phyloP scores from a whole-genome alignment of 2,113 vertebrate species.

The Bubo bubo region DNA sequence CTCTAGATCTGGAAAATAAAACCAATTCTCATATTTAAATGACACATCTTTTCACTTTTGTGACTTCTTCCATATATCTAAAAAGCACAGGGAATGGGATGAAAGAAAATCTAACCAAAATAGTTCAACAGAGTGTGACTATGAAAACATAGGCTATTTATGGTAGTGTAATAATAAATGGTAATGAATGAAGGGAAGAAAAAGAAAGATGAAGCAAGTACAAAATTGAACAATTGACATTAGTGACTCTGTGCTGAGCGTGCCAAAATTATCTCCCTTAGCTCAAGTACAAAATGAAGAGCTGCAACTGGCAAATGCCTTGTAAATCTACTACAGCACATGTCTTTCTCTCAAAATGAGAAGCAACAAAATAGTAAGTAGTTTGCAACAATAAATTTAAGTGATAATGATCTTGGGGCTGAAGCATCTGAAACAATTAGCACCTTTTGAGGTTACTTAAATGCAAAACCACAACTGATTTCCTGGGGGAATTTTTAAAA shows the following conservation, averaged over 20 bases:
- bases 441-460: conserved; percentile 4
- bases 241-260: neutral
- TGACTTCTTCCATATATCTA: neutral
- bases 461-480: neutral
- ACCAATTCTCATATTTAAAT: neutral
- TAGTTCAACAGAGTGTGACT: neutral
- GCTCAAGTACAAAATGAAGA: too few species aligned
- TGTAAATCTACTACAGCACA: neutral
- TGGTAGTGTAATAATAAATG: neutral
- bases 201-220: neutral
- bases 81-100: neutral
- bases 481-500: neutral
- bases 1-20: neutral
- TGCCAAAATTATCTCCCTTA: neutral
- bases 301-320: neutral
- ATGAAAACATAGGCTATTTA: neutral
- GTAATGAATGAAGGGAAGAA: neutral
- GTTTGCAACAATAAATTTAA: neutral
- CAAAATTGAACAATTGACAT: neutral
- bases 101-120: neutral
- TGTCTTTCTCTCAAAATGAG: neutral
- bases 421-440: neutral
- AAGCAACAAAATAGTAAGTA: neutral
- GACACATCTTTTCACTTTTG: neutral
- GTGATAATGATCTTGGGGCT: neutral